Conservation (phyloP, 1,140 invertebrate genomes). For the Planococcus citri region DNA sequence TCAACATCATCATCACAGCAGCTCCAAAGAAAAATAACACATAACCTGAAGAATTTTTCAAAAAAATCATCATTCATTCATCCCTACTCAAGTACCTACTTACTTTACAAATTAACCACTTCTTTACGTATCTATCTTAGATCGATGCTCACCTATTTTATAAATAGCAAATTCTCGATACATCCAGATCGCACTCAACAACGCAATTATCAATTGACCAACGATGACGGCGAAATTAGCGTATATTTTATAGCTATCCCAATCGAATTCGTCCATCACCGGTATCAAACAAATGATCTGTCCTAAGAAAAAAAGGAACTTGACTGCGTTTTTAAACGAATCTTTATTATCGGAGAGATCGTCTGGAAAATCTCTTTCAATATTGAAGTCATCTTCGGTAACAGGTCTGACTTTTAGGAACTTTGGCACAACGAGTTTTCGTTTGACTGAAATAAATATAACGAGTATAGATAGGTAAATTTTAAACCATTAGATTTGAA, state of each 20-base stretch:
- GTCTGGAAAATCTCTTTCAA: too few species aligned
- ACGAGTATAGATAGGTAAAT: too few species aligned
- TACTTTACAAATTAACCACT: too few species aligned
- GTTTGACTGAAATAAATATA: too few species aligned
- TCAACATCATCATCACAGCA: conserved; percentile 28
- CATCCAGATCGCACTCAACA: not conserved
- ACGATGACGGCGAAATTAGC: not conserved
- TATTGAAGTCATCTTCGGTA: too few species aligned
- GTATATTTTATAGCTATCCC: not conserved
- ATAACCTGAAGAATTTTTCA: conserved; percentile 22
- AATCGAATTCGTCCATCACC: not conserved
- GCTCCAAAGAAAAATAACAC: conserved; percentile 28
- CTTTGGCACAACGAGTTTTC: too few species aligned
- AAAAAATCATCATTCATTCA: too few species aligned
- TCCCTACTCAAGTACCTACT: too few species aligned
- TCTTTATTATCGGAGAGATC: not conserved
- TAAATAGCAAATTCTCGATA: not conserved
- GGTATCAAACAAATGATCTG: not conserved
- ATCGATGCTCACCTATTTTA: not conserved
- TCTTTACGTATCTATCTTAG: too few species aligned
- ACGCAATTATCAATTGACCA: not conserved
- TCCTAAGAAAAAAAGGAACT: not conserved
- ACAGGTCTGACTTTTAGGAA: too few species aligned
- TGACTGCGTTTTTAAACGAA: not conserved
- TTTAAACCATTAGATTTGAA: too few species aligned